A percentile compares a stretch with the other conserved stretches of the same genome.
Conservation (phyloP, 1,140 invertebrate genomes). For the Patella vulgata region DNA sequence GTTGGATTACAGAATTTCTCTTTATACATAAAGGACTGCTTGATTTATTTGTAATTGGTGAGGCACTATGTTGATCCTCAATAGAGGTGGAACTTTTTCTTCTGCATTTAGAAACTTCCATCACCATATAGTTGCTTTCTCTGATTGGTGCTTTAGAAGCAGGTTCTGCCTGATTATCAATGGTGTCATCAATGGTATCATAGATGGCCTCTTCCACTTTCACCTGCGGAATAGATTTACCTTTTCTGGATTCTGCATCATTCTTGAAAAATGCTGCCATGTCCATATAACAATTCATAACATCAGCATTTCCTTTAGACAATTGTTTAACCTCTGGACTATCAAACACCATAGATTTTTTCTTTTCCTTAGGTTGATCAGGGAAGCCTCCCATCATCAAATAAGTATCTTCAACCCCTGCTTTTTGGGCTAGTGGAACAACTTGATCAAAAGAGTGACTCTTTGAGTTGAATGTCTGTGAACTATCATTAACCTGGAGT, state of each 20-base stretch:
- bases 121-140: constrained; percentile 44
- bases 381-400: constrained; percentile 51
- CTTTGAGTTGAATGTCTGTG: not conserved
- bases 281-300: constrained; percentile 46
- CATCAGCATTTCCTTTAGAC: constrained; percentile 18
- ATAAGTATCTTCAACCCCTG: constrained; percentile 40
- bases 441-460: constrained; percentile 11
- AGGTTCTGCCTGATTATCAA: constrained; percentile 1
- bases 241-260: constrained; percentile 4
- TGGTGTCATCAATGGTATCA: not conserved
- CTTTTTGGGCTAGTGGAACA: constrained; percentile 13
- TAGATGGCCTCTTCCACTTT: too few relatives aligned
- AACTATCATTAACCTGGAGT: constrained; percentile 11
- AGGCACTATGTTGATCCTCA: too few relatives aligned
- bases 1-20: constrained; percentile 35
- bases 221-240: too few relatives aligned
- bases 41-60: too few relatives aligned
- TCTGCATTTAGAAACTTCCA: constrained; percentile 10
- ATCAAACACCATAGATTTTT: constrained; percentile 13
- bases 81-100: constrained; percentile 4
- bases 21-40: constrained; percentile 12
- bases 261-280: constrained; percentile 44
- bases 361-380: constrained; percentile 26
- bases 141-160: not conserved
- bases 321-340: not conserved